Evolutionary conservation across 2,888 invertebrate species (phyloP).

Genomic region (Drosophila prostipennis): DNA sequence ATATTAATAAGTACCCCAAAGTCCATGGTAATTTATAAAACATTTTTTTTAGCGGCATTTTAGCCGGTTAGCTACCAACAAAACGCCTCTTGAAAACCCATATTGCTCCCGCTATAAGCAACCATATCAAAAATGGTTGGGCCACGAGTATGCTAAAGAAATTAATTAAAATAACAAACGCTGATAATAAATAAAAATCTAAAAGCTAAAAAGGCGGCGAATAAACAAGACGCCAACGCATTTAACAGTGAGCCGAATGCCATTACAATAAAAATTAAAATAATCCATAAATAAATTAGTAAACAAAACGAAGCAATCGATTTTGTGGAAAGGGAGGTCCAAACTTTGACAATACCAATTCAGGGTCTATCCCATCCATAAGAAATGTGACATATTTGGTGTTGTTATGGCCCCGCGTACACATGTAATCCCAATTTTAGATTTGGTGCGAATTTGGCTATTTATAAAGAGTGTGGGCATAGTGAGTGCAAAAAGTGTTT

Average conservation of each 20-base stretch:
- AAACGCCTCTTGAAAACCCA: conserved; percentile 43
- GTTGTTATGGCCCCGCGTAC: conserved; percentile 28
- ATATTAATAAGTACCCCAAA: not conserved
- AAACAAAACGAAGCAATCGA: conserved; percentile 45
- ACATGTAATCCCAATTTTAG: conserved; percentile 57
- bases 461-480: conserved; percentile 39
- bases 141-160: conserved; percentile 42
- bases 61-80: conserved; percentile 25
- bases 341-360: conserved; percentile 10
- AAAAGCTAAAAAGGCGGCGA: conserved; percentile 22
- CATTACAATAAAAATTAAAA: conserved; percentile 63
- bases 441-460: conserved; percentile 32
- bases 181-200: conserved; percentile 61
- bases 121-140: conserved; percentile 29
- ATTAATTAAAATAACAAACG: conserved; percentile 79
- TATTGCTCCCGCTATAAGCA: conserved; percentile 63
- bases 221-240: conserved; percentile 47
- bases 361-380: conserved; percentile 25
- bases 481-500: conserved; percentile 26
- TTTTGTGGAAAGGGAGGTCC: conserved; percentile 1
- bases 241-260: conserved; percentile 56
- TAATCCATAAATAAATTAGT: conserved; percentile 72
- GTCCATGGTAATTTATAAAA: not conserved
- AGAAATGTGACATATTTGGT: conserved; percentile 34
- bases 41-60: conserved; percentile 16